phyloP scores from a whole-genome alignment of 2,113 vertebrate genomes.

The Neogale vison region DNA sequence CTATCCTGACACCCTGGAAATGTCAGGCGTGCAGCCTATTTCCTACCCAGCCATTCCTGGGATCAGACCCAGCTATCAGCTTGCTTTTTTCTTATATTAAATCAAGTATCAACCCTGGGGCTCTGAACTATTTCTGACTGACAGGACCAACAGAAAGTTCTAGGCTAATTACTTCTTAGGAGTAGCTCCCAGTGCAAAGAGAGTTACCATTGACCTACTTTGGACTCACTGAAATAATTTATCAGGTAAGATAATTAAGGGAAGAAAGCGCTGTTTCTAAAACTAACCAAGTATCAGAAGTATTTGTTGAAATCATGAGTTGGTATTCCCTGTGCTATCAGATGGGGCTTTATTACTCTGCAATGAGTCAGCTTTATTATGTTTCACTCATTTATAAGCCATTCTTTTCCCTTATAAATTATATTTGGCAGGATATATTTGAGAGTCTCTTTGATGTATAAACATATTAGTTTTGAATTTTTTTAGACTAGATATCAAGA shows the following conservation, averaged over 20 bases:
- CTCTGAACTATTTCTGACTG: conserved; percentile 62
- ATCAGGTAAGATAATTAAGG: conserved; percentile 68
- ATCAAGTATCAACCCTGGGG: conserved; percentile 55
- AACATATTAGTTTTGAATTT: not conserved
- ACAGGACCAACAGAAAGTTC: conserved; percentile 40
- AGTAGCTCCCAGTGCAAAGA: conserved; percentile 13
- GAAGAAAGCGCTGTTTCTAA: conserved; percentile 46
- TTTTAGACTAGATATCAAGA: conserved; percentile 65
- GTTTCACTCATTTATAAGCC: conserved; percentile 47
- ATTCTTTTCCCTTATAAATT: conserved; percentile 70
- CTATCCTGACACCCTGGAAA: conserved; percentile 64
- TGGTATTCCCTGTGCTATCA: conserved; percentile 24
- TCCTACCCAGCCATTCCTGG: not conserved
- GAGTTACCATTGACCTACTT: conserved; percentile 51
- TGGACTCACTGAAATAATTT: conserved; percentile 59
- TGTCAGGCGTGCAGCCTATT: conserved; percentile 63
- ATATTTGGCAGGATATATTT: conserved; percentile 52
- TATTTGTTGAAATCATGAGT: conserved; percentile 39
- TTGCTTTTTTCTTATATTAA: conserved; percentile 35
- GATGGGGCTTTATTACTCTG: conserved; percentile 50
- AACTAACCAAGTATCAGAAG: conserved; percentile 17
- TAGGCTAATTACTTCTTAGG: conserved; percentile 51
- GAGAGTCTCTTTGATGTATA: conserved; percentile 65
- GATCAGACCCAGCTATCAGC: conserved; percentile 44
- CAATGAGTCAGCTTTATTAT: conserved; percentile 36